Evolutionary conservation across 2,113 vertebrate species (phyloP), one percentile per base, ranked within the genome.

Genomic region (Neolamprologus longior): DNA sequence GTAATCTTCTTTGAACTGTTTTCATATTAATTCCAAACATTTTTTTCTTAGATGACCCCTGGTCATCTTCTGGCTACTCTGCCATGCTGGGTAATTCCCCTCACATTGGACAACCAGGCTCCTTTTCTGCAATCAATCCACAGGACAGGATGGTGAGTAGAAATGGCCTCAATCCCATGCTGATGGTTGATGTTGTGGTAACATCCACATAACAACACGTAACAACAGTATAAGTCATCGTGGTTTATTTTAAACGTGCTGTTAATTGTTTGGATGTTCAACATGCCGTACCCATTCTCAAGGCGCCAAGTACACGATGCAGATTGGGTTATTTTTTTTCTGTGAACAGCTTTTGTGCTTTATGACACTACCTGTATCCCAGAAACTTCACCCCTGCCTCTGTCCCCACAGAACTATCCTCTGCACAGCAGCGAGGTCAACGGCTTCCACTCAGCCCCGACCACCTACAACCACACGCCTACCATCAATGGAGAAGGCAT

Each of bases 141-240:
- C 98, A 98, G 3, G 99, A 99, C 82, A 97, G 98, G 91, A 97
- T 99, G 98, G 99, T 99, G 96, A 91, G 94, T 94, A 37, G 61
- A 82, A 42, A 35, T 6, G 1, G 6, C 33, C n/a, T 82, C 11
- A 47, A 13, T 47, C 19, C n/a, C 21, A 54, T 66, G 79, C 7
- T 42, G 21, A 54, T 47, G 47, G 40, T 45, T 12, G 14, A 55
- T 33, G 55, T 50, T 82, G 4, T 55, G 50, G 21, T 33, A 26
- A n/a, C 31, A 24, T 11, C 8, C 19, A 66, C 61, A 66, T 66
- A 47, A 76, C 5, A 15, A 73, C 68, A 76, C 3, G 61, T 35
- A 78, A 78, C 9, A 37, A 37, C 33, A 37, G 9, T 24, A 47
- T 17, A 71, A 73, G 14, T n/a, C 26, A 50, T 52, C 2, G 10